Percentiles rank a stretch among this genome's conserved stretches.
Evolutionary conservation across 2,888 invertebrate genomes (phyloP).

Genomic region (Volucella inanis): DNA sequence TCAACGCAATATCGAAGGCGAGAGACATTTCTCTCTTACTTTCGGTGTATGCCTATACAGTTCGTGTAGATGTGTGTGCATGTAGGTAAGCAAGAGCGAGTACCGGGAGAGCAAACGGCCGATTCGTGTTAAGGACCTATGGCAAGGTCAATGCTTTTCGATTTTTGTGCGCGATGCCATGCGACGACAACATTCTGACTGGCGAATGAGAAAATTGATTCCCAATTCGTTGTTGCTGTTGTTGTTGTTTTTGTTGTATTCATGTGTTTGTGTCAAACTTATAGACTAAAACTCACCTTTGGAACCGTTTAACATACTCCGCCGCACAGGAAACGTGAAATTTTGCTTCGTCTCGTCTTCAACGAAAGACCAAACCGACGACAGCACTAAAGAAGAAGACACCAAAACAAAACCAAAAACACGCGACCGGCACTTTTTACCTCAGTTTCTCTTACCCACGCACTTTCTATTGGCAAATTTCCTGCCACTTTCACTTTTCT

Average conservation of each 20-base stretch:
- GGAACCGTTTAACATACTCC: constrained; percentile 76
- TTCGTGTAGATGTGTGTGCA: neutral
- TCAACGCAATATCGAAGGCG: constrained; percentile 50
- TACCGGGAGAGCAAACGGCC: constrained; percentile 49
- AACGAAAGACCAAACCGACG: constrained; percentile 16
- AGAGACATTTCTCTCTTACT: constrained; percentile 32
- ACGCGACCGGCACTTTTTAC: constrained; percentile 37
- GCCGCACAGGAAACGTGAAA: constrained; percentile 57
- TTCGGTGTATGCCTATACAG: neutral
- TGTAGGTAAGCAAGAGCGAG: constrained; percentile 15
- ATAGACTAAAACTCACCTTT: constrained; percentile 74
- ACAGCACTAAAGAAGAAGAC: neutral
- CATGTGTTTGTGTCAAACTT: neutral
- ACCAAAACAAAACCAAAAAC: constrained; percentile 56
- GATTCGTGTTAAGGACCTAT: constrained; percentile 75
- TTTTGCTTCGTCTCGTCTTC: constrained; percentile 30
- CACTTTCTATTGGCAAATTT: neutral
- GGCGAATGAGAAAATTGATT: constrained; percentile 34
- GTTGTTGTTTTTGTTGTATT: neutral
- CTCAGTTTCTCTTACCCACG: constrained; percentile 7
- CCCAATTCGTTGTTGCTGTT: constrained; percentile 20
- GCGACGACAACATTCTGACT: constrained; percentile 27
- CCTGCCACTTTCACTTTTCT: neutral
- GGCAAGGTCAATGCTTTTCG: constrained; percentile 78
- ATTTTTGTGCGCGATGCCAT: constrained; percentile 63